Base-by-base conservation (phyloP, 1,140 invertebrate species). In the Zaprionus gabonicus region DNA sequence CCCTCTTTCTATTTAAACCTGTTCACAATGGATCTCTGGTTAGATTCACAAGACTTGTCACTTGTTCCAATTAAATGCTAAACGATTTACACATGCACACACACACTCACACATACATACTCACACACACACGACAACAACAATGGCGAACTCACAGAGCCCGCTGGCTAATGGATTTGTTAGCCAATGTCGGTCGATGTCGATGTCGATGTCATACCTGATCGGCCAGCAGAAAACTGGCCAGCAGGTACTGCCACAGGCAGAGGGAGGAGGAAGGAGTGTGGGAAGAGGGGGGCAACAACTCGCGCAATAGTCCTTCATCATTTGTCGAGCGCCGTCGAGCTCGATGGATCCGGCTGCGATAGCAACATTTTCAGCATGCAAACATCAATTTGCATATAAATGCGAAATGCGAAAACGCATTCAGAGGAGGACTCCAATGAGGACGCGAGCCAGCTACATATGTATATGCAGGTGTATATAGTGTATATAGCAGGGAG, bases 341-440 rank as follows among this genome's bases (percentile, higher is more conserved):
- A 17, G 41, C 41, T 1, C 41, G 41, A 46, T 46, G 41, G 23
- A 63, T 28, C 38, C 59, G 23, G 53, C 74, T 60, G 68, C 65
- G 71, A 88, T 72, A 85, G 85, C 85, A 75, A 88, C 84, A 88
- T 88, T 90, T 88, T 90, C 60, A 62, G 75, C 87, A 91, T 87
- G 87, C 87, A 87, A 91, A 84, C 83, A 72, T 79, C 91, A 91
- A 91, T 91, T 91, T 87, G 87, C 87, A 91, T 91, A 91, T 91
- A 91, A 91, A 91, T 91, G 82, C 60, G 85, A 91, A 91, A 91
- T 91, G 82, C 70, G 85, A 91, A 91, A 91, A 91, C 81, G 83
- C 87, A 91, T 91, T 91, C 83, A 60, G 76, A 71, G 80, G 71
- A 73, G 79, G 69, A 74, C 60, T 68, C 60, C 71, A 80, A 38